Base-by-base conservation (phyloP, 2,888 invertebrate species). In the Antheraea assamensis region DNA sequence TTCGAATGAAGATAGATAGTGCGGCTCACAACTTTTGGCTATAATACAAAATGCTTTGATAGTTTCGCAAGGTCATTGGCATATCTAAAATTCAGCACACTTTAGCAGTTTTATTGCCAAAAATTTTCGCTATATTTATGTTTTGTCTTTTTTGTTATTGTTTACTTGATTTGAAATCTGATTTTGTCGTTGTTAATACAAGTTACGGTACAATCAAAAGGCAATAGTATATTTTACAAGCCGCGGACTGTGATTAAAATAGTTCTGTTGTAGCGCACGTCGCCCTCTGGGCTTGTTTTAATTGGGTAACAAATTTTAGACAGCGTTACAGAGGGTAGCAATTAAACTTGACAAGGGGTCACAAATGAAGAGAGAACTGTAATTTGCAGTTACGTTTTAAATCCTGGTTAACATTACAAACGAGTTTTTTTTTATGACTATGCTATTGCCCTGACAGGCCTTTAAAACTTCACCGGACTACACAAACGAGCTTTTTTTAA, bases 241-340 rank as follows among this genome's bases (percentile, higher is more conserved):
- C 61, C 61, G 61, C 61, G 17, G 30, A 27, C 61, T 31, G 72
- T 68, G 27, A 70, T 72, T 55, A 55, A 68, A 72, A 68, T 68
- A 72, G 68, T 72, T 72, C 17, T n/a, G 3, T 35, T 19, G 47
- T n/a, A 27, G 17, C 2, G 35, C 30, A 49, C 21, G 19, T 66
- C 7, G 19, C 49, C 66, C 49, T n/a, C 35, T 68, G 68, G 19
- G 24, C 35, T 55, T 24, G 19, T 30, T 64, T 5, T 72, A 72
- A 72, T 72, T 72, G 72, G 35, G 72, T 72, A 52, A 72, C 66
- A 70, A 72, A 72, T 72, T 72, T 72, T 47, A 52, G 52, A 17
- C 66, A 68, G 52, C 68, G 31, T 55, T 68, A 13, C 21, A 30
- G 5, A 17, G 61, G 27, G 27, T 64, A 19, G 24, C 70, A 72